Evolutionary conservation across 2,797 vertebrate species (phyloP).

Genomic region (Acrossocheilus wenchowensis): DNA sequence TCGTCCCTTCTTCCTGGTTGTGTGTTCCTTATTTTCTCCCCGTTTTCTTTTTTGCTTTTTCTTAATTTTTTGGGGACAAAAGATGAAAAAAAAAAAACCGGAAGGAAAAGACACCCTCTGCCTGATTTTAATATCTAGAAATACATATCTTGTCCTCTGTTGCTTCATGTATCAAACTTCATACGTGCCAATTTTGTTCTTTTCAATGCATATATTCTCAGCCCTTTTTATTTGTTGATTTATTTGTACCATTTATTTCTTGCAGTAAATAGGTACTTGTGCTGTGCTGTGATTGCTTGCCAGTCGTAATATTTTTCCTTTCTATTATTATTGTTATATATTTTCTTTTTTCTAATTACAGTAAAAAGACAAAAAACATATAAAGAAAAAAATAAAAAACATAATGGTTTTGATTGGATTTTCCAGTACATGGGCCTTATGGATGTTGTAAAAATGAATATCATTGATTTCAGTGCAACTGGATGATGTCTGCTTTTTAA

Average conservation of each 20-base stretch:
- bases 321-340: constrained; percentile 91
- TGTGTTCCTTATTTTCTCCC: constrained; percentile 82
- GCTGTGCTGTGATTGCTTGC: constrained; percentile 98
- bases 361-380: constrained; percentile 80
- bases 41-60: constrained; percentile 67
- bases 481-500: constrained; percentile 98
- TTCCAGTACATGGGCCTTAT: constrained; percentile 96
- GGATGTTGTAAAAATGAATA: constrained; percentile 96
- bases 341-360: constrained; percentile 91
- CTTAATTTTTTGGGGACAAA: constrained; percentile 75
- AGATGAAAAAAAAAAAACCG: constrained; percentile 62
- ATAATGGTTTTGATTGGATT: constrained; percentile 98
- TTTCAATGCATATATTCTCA: constrained; percentile 64
- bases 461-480: constrained; percentile 95
- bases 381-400: constrained; percentile 81
- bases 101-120: constrained; percentile 77
- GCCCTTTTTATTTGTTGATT: constrained; percentile 59
- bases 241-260: constrained; percentile 88
- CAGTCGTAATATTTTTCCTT: constrained; percentile 86
- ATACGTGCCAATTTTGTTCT: constrained; percentile 77
- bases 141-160: constrained; percentile 87
- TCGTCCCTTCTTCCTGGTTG: constrained; percentile 91
- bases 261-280: constrained; percentile 93
- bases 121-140: constrained; percentile 92
- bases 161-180: constrained; percentile 92